A percentile compares a stretch with the other conserved stretches of the same genome.
phyloP scores from a whole-genome alignment of 2,113 vertebrate genomes.

The Pandion haliaetus region DNA sequence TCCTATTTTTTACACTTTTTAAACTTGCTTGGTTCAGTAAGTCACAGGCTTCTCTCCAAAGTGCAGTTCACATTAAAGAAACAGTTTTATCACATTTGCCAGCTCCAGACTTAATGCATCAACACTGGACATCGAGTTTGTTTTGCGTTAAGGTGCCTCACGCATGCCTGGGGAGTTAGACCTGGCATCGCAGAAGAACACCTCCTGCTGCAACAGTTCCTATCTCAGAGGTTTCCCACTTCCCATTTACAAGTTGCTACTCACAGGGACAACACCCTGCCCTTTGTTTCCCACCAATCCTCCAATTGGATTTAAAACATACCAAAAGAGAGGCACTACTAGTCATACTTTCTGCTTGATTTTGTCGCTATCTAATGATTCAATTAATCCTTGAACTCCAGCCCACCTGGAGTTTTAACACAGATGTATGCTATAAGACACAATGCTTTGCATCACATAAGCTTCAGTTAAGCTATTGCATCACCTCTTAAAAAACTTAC shows the following conservation, averaged over 20 bases:
- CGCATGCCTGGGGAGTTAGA: rapidly evolving
- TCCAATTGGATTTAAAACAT: neutral
- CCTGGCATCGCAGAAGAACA: neutral
- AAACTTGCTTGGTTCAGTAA: neutral
- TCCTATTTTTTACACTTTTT: too few relatives aligned
- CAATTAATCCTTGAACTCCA: neutral
- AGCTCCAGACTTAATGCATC: neutral
- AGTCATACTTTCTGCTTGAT: too few relatives aligned
- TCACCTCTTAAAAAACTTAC: neutral
- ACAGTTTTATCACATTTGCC: neutral
- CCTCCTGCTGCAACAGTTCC: neutral
- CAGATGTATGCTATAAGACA: neutral
- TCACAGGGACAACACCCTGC: neutral
- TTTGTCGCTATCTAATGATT: neutral
- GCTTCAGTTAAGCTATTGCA: neutral
- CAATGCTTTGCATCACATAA: rapidly evolving
- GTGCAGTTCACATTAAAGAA: too few relatives aligned
- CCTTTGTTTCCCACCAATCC: neutral
- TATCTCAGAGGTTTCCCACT: neutral
- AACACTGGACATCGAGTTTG: rapidly evolving
- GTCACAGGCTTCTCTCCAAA: too few relatives aligned
- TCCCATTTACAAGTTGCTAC: too few relatives aligned
- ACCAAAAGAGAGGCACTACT: too few relatives aligned
- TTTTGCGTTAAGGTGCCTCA: too few relatives aligned
- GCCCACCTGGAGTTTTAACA: neutral